A percentile compares a stretch with the other conserved stretches of the same genome.
Evolutionary conservation across 2,113 vertebrate genomes (phyloP).

Genomic region (Hippocampus abdominalis): DNA sequence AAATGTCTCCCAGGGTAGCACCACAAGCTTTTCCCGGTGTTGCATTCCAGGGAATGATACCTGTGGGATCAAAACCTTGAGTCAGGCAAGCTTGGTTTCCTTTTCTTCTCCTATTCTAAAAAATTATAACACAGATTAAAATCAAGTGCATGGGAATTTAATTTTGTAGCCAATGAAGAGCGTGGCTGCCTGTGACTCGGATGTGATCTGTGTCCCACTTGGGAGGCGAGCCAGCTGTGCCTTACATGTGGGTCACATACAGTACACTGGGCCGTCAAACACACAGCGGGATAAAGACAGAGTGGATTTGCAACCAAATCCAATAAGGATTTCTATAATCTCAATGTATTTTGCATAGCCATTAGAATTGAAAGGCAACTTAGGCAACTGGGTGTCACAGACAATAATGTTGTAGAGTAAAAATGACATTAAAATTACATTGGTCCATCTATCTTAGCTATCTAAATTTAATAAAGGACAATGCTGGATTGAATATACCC

Average conservation of each 20-base stretch:
- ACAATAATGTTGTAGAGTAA: neutral
- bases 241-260: constrained; percentile 57
- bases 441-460: too few relatives aligned
- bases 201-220: constrained; percentile 47
- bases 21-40: constrained; percentile 91
- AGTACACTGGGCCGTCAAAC: constrained; percentile 31
- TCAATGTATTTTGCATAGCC: constrained; percentile 21
- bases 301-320: constrained; percentile 29
- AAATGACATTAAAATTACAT: neutral
- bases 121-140: neutral
- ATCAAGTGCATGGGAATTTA: neutral
- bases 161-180: constrained; percentile 33
- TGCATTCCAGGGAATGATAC: constrained; percentile 92
- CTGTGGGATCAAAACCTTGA: constrained; percentile 63
- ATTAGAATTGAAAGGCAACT: neutral
- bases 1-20: constrained; percentile 86
- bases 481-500: too few relatives aligned
- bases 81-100: neutral
- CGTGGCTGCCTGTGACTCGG: constrained; percentile 38
- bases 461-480: too few relatives aligned
- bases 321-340: constrained; percentile 28
- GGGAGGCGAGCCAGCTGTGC: constrained; percentile 53
- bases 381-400: neutral
- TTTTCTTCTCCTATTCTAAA: neutral
- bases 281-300: constrained; percentile 24